Base-by-base conservation (phyloP, 2,797 vertebrate species). In the Macropodus opercularis region DNA sequence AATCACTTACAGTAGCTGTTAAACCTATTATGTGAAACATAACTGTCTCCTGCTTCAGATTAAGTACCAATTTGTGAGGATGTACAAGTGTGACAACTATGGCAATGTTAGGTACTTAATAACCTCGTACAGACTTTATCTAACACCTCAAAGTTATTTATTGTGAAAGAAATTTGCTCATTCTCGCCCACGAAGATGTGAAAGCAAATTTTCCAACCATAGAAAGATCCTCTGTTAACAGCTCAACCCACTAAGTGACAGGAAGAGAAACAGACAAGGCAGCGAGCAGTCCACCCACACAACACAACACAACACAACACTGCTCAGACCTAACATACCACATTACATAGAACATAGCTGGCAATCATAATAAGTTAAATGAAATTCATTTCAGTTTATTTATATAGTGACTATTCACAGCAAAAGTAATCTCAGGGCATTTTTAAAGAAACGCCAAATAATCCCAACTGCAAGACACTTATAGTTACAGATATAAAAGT, bases 231-330 rank as follows among this genome's bases (percentile, higher is more conserved):
- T 78, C 59, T 64, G 63, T 66, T 54, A 48, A 40, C 62, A 60
- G 61, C 40, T 73, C 48, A 1, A 42, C 48, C 63, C 66, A 22
- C 50, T 59, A 52, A 73, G 68, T 80, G 70, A 82, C 84, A 85
- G 86, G 84, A 88, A 86, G 82, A 83, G 72, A 23, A 74, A 70
- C 47, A 77, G 71, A 78, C 56, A 17, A 70, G 64, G 60, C 77
- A 27, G 26, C 8, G 24, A 69, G 60, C 74, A 62, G 52, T 44
- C 55, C 79, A 39, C 86, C 80, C 66, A 81, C 86, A 36, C 79
- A 60, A 51, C 43, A 34, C 42, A 60, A 81, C 86, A 36, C 79
- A 60, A 51, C 43, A 34, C 42, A 60, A 31, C 67, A 19, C 54
- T 8, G 59, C 49, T 47, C 54, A 52, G 47, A 15, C 64, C 64